A percentile compares a stretch with the other conserved stretches of the same genome.
These are phyloP conservation scores for Pseudochromis fuscus DNA, from an alignment of 2,797 vertebrate species.

Conservation along the genomic window DNA sequence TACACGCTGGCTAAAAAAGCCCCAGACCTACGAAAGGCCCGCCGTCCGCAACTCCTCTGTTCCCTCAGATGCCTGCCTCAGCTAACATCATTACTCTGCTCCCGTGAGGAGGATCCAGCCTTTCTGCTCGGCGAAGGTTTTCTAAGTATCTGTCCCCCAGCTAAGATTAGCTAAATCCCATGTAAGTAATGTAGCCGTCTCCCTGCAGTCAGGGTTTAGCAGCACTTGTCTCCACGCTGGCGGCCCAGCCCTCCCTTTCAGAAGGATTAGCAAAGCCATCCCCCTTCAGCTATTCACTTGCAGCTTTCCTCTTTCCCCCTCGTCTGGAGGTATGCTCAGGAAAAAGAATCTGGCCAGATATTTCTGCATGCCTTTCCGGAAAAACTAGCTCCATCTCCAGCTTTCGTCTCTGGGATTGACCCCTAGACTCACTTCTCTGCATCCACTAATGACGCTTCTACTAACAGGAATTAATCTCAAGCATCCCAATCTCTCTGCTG, in stretches of 20 bases:
- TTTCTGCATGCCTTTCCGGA: conserved; percentile 81
- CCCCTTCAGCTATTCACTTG: conserved; percentile 89
- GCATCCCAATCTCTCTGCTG: conserved; percentile 53
- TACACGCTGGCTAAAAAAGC: conserved; percentile 78
- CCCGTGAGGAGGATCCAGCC: conserved; percentile 90
- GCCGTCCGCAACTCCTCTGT: conserved; percentile 86
- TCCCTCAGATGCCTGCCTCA: conserved; percentile 88
- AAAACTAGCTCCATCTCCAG: conserved; percentile 74
- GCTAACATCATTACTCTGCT: conserved; percentile 91
- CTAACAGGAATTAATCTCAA: conserved; percentile 67
- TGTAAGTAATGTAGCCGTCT: conserved; percentile 92
- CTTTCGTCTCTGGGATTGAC: conserved; percentile 79
- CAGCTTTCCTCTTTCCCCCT: conserved; percentile 84
- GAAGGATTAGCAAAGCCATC: conserved; percentile 89
- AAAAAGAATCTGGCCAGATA: conserved; percentile 84
- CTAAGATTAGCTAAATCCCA: conserved; percentile 93
- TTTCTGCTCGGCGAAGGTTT: conserved; percentile 89
- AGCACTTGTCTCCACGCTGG: conserved; percentile 89
- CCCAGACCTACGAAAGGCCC: conserved; percentile 83
- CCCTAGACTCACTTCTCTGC: conserved; percentile 61
- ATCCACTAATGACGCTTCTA: conserved; percentile 62
- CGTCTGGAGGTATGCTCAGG: conserved; percentile 84
- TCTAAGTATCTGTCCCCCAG: conserved; percentile 92
- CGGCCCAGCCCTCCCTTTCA: conserved; percentile 89
- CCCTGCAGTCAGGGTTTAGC: conserved; percentile 91